phyloP scores from a whole-genome alignment of 2,888 invertebrate genomes.

The Miltochrista miniata region DNA sequence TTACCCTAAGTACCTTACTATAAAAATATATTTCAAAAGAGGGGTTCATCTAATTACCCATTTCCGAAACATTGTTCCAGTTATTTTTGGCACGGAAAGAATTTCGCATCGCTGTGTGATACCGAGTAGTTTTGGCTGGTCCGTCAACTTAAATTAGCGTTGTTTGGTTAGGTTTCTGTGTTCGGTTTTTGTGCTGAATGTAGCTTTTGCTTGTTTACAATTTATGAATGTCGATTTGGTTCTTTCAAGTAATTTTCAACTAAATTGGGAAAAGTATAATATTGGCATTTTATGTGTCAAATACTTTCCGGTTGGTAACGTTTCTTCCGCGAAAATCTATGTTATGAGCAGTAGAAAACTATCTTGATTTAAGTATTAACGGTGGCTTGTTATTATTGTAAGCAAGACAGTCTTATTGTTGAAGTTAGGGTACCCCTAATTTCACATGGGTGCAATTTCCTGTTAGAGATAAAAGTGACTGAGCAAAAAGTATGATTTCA shows the following conservation, averaged over 20 bases:
- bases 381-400: too few relatives aligned
- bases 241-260: too few relatives aligned
- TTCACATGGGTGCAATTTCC: too few relatives aligned
- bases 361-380: neutral
- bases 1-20: too few relatives aligned
- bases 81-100: neutral
- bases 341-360: neutral
- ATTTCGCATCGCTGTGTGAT: neutral
- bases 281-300: too few relatives aligned
- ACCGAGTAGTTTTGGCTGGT: neutral
- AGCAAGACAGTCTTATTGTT: too few relatives aligned
- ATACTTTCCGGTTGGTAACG: neutral
- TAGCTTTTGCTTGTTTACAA: too few relatives aligned
- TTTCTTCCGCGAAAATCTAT: neutral
- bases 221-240: too few relatives aligned
- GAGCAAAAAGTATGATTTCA: too few relatives aligned
- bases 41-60: neutral
- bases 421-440: too few relatives aligned
- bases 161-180: constrained; percentile 1
- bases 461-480: too few relatives aligned
- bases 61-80: neutral
- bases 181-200: neutral
- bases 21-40: neutral
- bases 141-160: neutral
- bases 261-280: too few relatives aligned